Evolutionary conservation across 2,888 invertebrate species (phyloP), one percentile per base, ranked within the genome.

Genomic region (Dryobota labecula): DNA sequence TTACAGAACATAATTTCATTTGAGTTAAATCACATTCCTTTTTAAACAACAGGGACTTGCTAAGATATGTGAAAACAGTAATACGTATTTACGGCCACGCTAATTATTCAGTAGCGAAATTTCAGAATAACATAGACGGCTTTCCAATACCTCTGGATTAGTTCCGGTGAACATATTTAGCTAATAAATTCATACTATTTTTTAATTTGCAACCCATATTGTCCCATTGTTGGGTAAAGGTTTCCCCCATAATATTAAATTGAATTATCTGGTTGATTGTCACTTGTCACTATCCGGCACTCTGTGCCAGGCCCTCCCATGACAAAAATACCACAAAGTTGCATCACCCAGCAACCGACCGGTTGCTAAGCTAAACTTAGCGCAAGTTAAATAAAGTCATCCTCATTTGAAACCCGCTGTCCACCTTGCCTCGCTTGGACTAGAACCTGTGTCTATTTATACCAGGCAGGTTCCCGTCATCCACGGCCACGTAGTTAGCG

Each of bases 361-460:
- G 51, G 73, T 82, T 54, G 57, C 57, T 63, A 51, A 58, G 62
- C 20, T 70, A 76, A 80, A 75, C n/a, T 80, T 75, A 80, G 56
- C 36, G 33, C 47, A 58, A 73, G 36, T 62, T 47, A 47, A 53
- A 68, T 63, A 67, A 64, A 73, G 53, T 47, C 45, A 62, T 69
- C 51, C 33, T 54, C 54, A 36, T 13, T 33, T 18, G 41, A 57
- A 38, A 45, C 49, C 49, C 51, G 64, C 45, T 30, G 65, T 54
- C 57, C 76, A 63, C 4, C 63, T 47, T 67, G 71, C 65, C 43
- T 13, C 27, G 73, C 41, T 49, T 47, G 69, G 73, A 66, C 83
- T 65, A 72, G 76, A 54, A 61, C 60, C 83, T 58, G 75, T 30
- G 65, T 56, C 83, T 82, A 82, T 82, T 82, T 70, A 82, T 82